These are phyloP conservation scores for Scytalopus superciliaris DNA, from an alignment of 2,113 vertebrate genomes.

Conservation along the genomic window DNA sequence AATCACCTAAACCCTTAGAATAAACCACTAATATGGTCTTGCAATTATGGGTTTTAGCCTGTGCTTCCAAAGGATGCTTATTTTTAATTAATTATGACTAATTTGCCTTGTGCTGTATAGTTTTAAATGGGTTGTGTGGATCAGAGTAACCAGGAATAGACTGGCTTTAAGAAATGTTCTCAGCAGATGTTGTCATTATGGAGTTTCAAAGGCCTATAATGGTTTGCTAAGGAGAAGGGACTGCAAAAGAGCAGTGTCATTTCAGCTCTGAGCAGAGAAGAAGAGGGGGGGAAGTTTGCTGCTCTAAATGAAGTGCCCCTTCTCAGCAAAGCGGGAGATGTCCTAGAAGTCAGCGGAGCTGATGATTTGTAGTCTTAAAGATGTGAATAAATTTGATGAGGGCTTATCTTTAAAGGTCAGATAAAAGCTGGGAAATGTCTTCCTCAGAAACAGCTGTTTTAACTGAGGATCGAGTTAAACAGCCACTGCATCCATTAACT, in stretches of 20 bases:
- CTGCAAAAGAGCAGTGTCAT: not conserved
- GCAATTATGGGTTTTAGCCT: not conserved
- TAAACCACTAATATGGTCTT: not conserved
- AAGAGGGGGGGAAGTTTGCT: not conserved
- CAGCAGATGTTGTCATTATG: not conserved
- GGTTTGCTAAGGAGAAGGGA: not conserved
- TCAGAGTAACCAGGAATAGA: not conserved
- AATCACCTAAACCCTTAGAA: not conserved
- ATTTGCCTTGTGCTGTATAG: not conserved
- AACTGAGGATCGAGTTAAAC: not conserved
- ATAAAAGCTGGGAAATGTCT: not conserved
- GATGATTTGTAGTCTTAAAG: not conserved
- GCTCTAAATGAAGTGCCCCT: not conserved
- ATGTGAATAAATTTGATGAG: not conserved
- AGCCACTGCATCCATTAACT: not conserved
- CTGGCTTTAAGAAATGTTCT: not conserved
- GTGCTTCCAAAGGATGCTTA: not conserved
- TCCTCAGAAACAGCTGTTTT: not conserved
- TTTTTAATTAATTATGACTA: slow-evolving; percentile 32
- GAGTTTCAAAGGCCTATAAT: not conserved
- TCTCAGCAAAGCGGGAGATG: not conserved
- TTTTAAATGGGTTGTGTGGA: not conserved
- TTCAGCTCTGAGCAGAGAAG: not conserved
- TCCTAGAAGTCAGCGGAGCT: not conserved
- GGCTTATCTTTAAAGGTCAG: not conserved